Evolutionary conservation across 2,888 invertebrate genomes (phyloP).

Genomic region (Branchipolynoe longqiensis): DNA sequence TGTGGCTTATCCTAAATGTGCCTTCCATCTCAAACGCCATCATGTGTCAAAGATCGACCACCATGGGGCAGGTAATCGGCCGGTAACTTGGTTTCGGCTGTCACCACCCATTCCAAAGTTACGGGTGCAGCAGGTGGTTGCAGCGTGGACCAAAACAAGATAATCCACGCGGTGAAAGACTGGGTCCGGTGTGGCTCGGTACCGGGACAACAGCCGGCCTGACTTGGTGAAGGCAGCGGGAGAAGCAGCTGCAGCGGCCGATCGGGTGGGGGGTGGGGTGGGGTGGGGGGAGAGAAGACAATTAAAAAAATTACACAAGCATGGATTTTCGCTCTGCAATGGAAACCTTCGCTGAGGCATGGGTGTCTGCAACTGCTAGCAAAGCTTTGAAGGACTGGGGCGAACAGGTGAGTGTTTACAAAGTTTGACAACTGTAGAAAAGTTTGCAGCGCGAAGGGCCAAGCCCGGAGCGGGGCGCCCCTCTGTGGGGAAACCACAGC

Average conservation of each 20-base stretch:
- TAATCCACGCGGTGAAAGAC: neutral
- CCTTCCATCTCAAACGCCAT: constrained; percentile 2
- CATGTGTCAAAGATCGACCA: constrained; percentile 31
- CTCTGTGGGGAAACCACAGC: neutral
- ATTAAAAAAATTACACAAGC: neutral
- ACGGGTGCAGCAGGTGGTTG: constrained; percentile 51
- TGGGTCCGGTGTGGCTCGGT: neutral
- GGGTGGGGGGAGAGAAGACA: too few relatives aligned
- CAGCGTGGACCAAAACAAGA: neutral
- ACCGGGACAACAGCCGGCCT: neutral
- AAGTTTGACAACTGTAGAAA: neutral
- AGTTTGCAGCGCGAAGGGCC: neutral
- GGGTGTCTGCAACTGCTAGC: constrained; percentile 87
- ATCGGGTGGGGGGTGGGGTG: too few relatives aligned
- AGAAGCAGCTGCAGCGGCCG: constrained; percentile 17
- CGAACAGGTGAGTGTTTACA: neutral
- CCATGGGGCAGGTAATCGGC: neutral
- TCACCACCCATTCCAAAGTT: neutral
- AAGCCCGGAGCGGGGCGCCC: neutral
- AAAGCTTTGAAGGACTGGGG: neutral
- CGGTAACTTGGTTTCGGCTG: constrained; percentile 6
- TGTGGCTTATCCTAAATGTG: constrained; percentile 49
- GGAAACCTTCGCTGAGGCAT: constrained; percentile 98
- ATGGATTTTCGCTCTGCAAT: constrained; percentile 79
- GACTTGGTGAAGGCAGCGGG: neutral